Evolutionary conservation across 2,113 vertebrate genomes (phyloP), one percentile per base, ranked within the genome.

Genomic region (Sander vitreus): DNA sequence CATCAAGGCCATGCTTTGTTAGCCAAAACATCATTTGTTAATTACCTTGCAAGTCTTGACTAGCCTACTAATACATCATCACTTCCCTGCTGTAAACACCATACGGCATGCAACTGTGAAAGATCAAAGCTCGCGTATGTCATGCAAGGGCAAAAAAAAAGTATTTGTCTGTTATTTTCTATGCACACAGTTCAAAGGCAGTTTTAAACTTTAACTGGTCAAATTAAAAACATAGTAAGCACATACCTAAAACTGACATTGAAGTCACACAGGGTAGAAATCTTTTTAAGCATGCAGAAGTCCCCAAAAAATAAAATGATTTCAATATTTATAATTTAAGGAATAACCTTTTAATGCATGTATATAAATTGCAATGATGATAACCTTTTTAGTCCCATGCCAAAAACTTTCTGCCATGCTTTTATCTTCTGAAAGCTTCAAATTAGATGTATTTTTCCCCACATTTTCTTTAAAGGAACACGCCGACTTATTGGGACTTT

Each of bases 11-110:
- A 36, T 78, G 87, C 91, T 92, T 92, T 90, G 85, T 91, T 94
- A 90, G 87, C 86, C 88, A 85, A 88, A 90, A 88, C 77, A 92
- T 92, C 80, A 90, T 94, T 94, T 93, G 90, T 94, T 95, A 95
- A 96, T 95, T 94, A 96, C 92, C 86, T 85, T 79, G 88, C 65
- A 85, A 80, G 87, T 84, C 80, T 76, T 84, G 86, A 86, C 80
- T 82, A 80, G 73, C 80, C 43, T n/a, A 54, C 73, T 86, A 87
- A 89, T 95, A 90, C 63, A 94, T 94, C 92, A 94, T 83, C 48
- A 27, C 58, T 51, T 86, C 78, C 79, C 84, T 68, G 87, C 80
- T 85, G 87, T 92, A 94, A 94, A 93, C 92, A 94, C 92, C 90
- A 94, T 90, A 91, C 88, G 91, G 88, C 66, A 51, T 63, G 55